phyloP scores from a whole-genome alignment of 2,888 invertebrate genomes.

The Leptura quadrifasciata region DNA sequence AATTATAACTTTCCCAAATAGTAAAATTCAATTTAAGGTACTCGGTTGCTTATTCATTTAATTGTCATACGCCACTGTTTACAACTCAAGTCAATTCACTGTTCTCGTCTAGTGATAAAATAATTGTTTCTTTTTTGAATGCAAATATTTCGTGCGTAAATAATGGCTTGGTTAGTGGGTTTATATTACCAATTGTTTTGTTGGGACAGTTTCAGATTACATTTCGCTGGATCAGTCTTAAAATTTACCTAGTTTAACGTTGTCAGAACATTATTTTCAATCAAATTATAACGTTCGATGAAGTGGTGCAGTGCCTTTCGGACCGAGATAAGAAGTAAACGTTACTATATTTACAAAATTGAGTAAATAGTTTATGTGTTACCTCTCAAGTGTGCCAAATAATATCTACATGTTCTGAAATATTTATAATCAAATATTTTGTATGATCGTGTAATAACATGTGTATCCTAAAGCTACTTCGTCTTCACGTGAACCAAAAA shows the following conservation, averaged over 20 bases:
- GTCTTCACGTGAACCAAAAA: conserved; percentile 75
- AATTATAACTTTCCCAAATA: too few species aligned
- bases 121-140: conserved; percentile 55
- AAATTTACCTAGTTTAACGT: conserved; percentile 44
- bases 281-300: too few species aligned
- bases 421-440: conserved; percentile 17
- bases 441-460: conserved; percentile 64
- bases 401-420: conserved; percentile 43
- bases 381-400: neutral
- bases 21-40: too few species aligned
- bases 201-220: conserved; percentile 52
- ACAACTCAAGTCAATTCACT: conserved; percentile 40
- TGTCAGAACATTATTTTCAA: conserved; percentile 13
- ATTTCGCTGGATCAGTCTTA: conserved; percentile 47
- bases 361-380: neutral
- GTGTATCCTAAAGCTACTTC: conserved; percentile 78
- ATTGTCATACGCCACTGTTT: conserved; percentile 40
- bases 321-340: too few species aligned
- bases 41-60: neutral
- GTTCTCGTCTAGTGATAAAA: conserved; percentile 48
- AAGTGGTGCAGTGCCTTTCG: too few species aligned
- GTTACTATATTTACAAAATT: neutral
- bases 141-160: conserved; percentile 60
- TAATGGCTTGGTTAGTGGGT: conserved; percentile 49
- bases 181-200: conserved; percentile 53